These are phyloP conservation scores for Ascidia mentula DNA, from an alignment of 23 tunicate genomes.

Conservation along the genomic window DNA sequence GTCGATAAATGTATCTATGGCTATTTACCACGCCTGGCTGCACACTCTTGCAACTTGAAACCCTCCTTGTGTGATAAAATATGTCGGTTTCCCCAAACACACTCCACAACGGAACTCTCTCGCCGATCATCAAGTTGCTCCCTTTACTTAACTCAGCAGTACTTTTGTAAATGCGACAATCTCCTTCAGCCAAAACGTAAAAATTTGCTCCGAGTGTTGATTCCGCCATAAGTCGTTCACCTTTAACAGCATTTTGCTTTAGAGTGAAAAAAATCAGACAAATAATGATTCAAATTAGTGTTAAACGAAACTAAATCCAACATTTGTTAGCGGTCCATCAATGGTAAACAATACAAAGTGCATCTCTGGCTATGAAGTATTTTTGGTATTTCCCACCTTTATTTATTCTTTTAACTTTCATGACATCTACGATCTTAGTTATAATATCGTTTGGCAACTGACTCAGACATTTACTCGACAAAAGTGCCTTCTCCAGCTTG, in stretches of 20 bases:
- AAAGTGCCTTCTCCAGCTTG: slow-evolving; percentile 11
- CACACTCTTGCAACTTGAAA: slow-evolving; percentile 49
- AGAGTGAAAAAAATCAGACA: no score
- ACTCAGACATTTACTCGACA: slow-evolving; percentile 35
- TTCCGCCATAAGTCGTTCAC: slow-evolving; percentile 59
- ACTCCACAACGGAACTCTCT: slow-evolving; percentile 27
- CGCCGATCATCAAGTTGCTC: neutral
- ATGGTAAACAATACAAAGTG: neutral
- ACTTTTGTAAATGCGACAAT: slow-evolving; percentile 36
- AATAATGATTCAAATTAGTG: neutral
- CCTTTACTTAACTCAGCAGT: neutral
- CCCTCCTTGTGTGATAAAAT: slow-evolving; percentile 46
- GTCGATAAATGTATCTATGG: no score
- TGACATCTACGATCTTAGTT: slow-evolving; percentile 37
- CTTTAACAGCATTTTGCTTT: no score
- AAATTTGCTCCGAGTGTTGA: slow-evolving; percentile 20
- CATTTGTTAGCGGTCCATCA: neutral
- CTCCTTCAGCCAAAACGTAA: slow-evolving; percentile 57
- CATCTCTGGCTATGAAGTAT: no score
- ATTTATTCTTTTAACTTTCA: slow-evolving; percentile 51
- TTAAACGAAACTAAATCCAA: neutral
- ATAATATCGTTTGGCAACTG: slow-evolving; percentile 29
- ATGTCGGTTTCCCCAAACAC: slow-evolving; percentile 57
- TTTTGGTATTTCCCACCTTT: slow-evolving; percentile 37
- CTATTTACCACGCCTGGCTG: slow-evolving; percentile 49